Evolutionary conservation across 64 coral and sea anemone species (phyloP).

Genomic region (Pocillopora damicornis): DNA sequence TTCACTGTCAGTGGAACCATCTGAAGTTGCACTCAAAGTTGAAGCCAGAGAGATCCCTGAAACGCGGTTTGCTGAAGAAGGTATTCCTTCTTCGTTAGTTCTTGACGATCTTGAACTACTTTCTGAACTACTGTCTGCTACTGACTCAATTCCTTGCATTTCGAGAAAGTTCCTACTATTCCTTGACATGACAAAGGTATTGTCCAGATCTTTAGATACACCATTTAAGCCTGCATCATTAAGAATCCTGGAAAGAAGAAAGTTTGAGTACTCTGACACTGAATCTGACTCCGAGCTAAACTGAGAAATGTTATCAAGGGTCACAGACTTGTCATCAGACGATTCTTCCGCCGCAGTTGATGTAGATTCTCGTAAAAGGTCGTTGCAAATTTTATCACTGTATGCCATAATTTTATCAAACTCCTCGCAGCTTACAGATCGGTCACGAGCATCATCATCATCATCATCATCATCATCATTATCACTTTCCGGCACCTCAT

Average conservation of each 20-base stretch:
- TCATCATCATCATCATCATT: slow-evolving; percentile 22
- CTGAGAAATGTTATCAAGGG: slow-evolving; percentile 36
- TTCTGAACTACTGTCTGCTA: slow-evolving; percentile 29
- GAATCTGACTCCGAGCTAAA: slow-evolving; percentile 68
- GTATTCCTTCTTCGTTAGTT: slow-evolving; percentile 34
- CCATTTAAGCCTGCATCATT: slow-evolving; percentile 63
- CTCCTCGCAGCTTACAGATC: slow-evolving; percentile 45
- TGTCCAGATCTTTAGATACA: slow-evolving; percentile 22
- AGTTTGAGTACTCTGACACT: slow-evolving; percentile 74
- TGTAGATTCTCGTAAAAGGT: slow-evolving; percentile 60
- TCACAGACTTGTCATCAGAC: slow-evolving; percentile 9
- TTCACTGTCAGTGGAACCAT: slow-evolving; percentile 35
- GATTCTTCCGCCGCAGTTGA: slow-evolving; percentile 28
- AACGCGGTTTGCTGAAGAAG: not conserved
- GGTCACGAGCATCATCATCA: slow-evolving; percentile 19
- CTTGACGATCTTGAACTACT: slow-evolving; percentile 32
- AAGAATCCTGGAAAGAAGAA: slow-evolving; percentile 66
- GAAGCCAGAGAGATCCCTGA: slow-evolving; percentile 38
- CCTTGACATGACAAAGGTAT: slow-evolving; percentile 8
- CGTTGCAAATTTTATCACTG: slow-evolving; percentile 61
- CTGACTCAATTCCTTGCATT: slow-evolving; percentile 30
- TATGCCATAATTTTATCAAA: slow-evolving; percentile 60
- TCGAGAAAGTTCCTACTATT: slow-evolving; percentile 40
- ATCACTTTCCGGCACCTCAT: slow-evolving; percentile 26
- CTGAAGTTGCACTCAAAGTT: slow-evolving; percentile 63